Conservation (phyloP, 2,888 invertebrate genomes). For the Ichneumoninae sp. region DNA sequence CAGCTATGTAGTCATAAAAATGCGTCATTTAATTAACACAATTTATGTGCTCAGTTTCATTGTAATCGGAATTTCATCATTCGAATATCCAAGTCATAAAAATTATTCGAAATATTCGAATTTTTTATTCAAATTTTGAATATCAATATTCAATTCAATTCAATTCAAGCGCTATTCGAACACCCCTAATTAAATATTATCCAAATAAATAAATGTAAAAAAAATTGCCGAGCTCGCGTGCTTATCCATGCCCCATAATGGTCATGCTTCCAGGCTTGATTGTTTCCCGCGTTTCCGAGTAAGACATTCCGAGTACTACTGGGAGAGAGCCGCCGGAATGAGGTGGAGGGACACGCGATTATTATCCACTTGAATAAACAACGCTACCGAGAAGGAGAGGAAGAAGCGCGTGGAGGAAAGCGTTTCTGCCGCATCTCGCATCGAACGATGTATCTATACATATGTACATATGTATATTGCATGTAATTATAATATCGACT, state of each 20-base stretch:
- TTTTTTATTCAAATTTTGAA: too few species aligned
- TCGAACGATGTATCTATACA: conserved; percentile 17
- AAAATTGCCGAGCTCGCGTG: conserved; percentile 2
- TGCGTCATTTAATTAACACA: too few species aligned
- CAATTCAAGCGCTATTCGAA: too few species aligned
- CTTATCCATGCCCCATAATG: not conserved
- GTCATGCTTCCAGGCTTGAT: conserved; percentile 5
- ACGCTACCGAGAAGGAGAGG: conserved; percentile 52
- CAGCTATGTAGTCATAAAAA: too few species aligned
- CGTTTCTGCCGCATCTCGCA: conserved; percentile 61
- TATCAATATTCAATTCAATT: too few species aligned
- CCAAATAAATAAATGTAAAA: not conserved
- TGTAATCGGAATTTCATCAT: too few species aligned
- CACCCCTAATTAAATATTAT: not conserved
- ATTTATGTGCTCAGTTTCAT: too few species aligned
- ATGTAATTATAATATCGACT: not conserved
- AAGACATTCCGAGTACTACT: conserved; percentile 12
- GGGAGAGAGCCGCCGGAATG: conserved; percentile 10
- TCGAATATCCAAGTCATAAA: too few species aligned
- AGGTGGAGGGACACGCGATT: conserved; percentile 48
- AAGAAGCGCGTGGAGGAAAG: conserved; percentile 59
- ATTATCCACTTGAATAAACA: conserved; percentile 66
- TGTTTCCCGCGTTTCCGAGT: conserved; percentile 44
- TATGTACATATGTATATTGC: not conserved
- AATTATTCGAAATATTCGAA: too few species aligned